phyloP scores from a whole-genome alignment of 2,797 vertebrate species.

The Bradypodion pumilum region DNA sequence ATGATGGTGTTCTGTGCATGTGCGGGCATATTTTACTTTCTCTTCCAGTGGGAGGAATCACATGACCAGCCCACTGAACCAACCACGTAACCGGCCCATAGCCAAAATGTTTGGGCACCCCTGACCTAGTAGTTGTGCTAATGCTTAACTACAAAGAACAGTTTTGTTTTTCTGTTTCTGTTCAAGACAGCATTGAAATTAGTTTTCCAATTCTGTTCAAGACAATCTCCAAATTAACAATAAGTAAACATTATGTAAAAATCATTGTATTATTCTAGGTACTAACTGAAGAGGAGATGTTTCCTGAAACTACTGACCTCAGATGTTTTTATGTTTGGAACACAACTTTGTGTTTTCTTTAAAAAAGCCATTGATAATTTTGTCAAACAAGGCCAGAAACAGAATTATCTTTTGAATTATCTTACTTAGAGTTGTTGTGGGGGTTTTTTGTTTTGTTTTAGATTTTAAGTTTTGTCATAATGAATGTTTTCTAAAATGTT shows the following conservation, averaged over 20 bases:
- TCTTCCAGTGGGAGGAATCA: no score
- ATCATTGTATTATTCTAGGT: neutral
- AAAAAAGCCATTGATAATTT: neutral
- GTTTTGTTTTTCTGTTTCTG: neutral
- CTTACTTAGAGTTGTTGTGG: no score
- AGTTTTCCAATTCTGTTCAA: no score
- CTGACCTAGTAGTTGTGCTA: neutral
- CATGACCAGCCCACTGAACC: no score
- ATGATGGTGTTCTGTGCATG: no score
- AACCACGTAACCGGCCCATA: no score
- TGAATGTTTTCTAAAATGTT: constrained; percentile 28
- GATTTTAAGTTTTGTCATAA: neutral
- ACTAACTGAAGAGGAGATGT: neutral
- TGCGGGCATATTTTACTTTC: no score
- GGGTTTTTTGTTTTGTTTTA: neutral
- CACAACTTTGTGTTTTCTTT: neutral
- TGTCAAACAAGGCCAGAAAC: neutral
- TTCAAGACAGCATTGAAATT: neutral
- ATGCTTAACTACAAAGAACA: neutral
- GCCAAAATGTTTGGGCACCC: no score
- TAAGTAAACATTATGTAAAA: neutral
- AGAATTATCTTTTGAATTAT: neutral
- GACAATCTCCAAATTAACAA: neutral
- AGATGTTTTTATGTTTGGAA: neutral
- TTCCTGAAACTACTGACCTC: neutral